A percentile compares a stretch with the other conserved stretches of the same genome.
Evolutionary conservation across 2,113 vertebrate genomes (phyloP).

Genomic region (Scalopus aquaticus): DNA sequence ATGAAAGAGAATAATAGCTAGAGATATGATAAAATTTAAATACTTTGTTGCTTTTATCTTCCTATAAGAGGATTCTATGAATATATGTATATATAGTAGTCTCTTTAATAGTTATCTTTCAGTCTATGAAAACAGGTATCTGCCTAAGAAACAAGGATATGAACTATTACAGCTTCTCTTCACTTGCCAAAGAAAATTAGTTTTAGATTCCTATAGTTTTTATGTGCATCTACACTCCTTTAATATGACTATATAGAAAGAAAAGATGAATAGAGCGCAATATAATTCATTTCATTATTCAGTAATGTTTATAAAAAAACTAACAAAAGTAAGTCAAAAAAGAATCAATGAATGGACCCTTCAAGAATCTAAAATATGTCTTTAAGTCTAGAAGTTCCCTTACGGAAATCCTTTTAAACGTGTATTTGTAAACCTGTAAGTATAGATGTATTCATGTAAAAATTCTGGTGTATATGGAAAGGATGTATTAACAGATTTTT

Average conservation of each 20-base stretch:
- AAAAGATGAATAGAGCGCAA: not conserved
- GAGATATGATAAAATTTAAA: conserved; percentile 33
- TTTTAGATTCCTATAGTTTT: conserved; percentile 16
- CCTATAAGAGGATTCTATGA: not conserved
- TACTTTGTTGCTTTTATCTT: conserved; percentile 15
- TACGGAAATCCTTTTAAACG: conserved; percentile 22
- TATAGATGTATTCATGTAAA: not conserved
- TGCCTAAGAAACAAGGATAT: not conserved
- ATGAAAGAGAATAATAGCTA: conserved; percentile 30
- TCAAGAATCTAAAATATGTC: not conserved
- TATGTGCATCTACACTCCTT: not conserved
- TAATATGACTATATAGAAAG: not conserved
- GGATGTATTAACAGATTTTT: not conserved
- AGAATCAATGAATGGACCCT: not conserved
- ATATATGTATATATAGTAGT: not conserved
- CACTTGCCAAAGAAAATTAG: conserved; percentile 24
- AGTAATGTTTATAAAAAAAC: conserved; percentile 32
- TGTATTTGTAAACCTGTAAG: conserved; percentile 7
- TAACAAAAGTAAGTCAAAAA: conserved; percentile 16
- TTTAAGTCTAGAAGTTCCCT: not conserved
- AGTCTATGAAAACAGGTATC: not conserved
- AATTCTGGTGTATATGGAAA: not conserved
- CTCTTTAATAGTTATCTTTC: not conserved
- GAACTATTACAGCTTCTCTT: not conserved
- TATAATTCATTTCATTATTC: conserved; percentile 29